Evolutionary conservation across 2,888 invertebrate species (phyloP).

Genomic region (Halocaridina rubra): DNA sequence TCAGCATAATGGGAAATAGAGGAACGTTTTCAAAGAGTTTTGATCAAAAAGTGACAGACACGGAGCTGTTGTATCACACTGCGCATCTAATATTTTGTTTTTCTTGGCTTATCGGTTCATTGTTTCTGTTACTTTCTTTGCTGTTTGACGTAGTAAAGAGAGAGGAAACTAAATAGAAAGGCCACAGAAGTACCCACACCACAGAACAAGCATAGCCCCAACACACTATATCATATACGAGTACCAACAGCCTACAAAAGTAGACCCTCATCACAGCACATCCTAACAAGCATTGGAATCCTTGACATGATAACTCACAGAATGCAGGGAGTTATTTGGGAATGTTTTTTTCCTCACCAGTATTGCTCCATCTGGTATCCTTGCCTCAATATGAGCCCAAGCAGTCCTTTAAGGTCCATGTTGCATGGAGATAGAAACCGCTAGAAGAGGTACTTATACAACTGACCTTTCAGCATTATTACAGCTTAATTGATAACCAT

Average conservation of each 20-base stretch:
- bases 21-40: slow-evolving; percentile 92
- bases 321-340: slow-evolving; percentile 98
- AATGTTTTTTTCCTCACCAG: slow-evolving; percentile 96
- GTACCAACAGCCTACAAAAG: slow-evolving; percentile 77
- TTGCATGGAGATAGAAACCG: no score
- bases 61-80: slow-evolving; percentile 90
- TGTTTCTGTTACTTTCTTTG: slow-evolving; percentile 97
- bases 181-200: slow-evolving; percentile 97
- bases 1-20: slow-evolving; percentile 97
- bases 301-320: no score
- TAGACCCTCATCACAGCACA: slow-evolving; percentile 30
- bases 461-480: no score
- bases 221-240: slow-evolving; percentile 97
- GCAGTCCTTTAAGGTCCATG: no score
- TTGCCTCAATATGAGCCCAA: no score
- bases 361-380: no score
- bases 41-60: slow-evolving; percentile 87
- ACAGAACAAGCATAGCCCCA: slow-evolving; percentile 95
- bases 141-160: slow-evolving; percentile 97
- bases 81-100: slow-evolving; percentile 91
- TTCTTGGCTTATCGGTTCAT: slow-evolving; percentile 90
- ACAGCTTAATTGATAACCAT: no score
- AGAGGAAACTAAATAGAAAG: slow-evolving; percentile 98
- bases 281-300: no score
- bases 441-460: no score